These are phyloP conservation scores for Podarcis siculus DNA, from an alignment of 2,797 vertebrate genomes.

Conservation along the genomic window DNA sequence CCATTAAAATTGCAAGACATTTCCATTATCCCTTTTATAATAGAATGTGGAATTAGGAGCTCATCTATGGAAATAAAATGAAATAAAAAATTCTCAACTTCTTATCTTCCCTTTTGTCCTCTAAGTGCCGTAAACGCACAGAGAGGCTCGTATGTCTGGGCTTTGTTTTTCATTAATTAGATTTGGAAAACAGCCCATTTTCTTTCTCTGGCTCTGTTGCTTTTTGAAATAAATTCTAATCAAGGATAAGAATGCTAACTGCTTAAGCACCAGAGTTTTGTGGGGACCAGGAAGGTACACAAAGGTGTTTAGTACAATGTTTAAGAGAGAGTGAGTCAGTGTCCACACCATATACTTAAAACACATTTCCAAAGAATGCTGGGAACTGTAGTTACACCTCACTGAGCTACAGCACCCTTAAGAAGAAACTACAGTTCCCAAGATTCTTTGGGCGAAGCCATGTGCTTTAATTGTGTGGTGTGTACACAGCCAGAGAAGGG, in stretches of 20 bases:
- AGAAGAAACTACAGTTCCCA: not conserved
- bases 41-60: conserved; percentile 75
- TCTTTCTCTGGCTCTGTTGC: conserved; percentile 17
- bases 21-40: conserved; percentile 72
- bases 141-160: not conserved
- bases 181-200: conserved; percentile 19
- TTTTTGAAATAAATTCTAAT: conserved; percentile 1
- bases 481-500: too few relatives aligned
- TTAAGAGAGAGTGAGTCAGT: too few relatives aligned
- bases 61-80: conserved; percentile 59
- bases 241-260: not conserved
- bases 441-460: not conserved
- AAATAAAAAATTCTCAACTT: not conserved
- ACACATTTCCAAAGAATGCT: too few relatives aligned
- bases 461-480: not conserved
- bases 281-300: not conserved
- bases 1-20: conserved; percentile 79
- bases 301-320: not conserved
- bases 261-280: not conserved
- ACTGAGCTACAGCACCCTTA: too few relatives aligned
- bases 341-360: too few relatives aligned
- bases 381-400: too few relatives aligned
- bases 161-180: not conserved
- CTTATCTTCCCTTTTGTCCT: conserved; percentile 23
- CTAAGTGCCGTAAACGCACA: not conserved